Percentiles rank a stretch among this genome's conserved stretches.
Conservation (phyloP, 2,888 invertebrate genomes). For the Dichetophora obliterata region DNA sequence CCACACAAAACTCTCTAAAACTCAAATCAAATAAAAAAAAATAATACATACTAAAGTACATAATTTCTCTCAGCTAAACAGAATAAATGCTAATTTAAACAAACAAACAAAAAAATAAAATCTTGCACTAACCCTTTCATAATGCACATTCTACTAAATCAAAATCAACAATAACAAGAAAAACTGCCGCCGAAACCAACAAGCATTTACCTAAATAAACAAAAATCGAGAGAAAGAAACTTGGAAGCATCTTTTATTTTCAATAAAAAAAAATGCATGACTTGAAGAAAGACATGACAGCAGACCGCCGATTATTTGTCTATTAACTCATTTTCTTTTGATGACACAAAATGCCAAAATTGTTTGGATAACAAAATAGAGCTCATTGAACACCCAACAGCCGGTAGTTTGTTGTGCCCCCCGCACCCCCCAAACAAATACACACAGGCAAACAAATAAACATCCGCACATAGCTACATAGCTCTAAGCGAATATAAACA, state of each 20-base stretch:
- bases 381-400: neutral
- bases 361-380: constrained; percentile 32
- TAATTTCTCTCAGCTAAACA: neutral
- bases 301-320: constrained; percentile 34
- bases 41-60: too few species aligned
- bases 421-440: neutral
- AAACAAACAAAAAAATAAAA: neutral
- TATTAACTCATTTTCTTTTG: constrained; percentile 38
- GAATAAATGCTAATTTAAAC: neutral
- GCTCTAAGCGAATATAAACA: neutral
- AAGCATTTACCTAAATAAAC: constrained; percentile 11
- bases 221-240: neutral
- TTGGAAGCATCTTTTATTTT: too few species aligned
- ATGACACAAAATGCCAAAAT: constrained; percentile 35
- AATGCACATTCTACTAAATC: neutral
- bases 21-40: too few species aligned
- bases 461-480: neutral
- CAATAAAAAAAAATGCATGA: neutral
- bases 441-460: neutral
- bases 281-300: constrained; percentile 3
- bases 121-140: neutral
- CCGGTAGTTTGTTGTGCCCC: too few species aligned
- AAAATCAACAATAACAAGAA: constrained; percentile 3
- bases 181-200: constrained; percentile 9
- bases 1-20: too few species aligned